Percentiles rank a stretch among this genome's conserved stretches.
These are phyloP conservation scores for Aptenodytes patagonicus DNA, from an alignment of 2,113 vertebrate genomes.

Conservation along the genomic window DNA sequence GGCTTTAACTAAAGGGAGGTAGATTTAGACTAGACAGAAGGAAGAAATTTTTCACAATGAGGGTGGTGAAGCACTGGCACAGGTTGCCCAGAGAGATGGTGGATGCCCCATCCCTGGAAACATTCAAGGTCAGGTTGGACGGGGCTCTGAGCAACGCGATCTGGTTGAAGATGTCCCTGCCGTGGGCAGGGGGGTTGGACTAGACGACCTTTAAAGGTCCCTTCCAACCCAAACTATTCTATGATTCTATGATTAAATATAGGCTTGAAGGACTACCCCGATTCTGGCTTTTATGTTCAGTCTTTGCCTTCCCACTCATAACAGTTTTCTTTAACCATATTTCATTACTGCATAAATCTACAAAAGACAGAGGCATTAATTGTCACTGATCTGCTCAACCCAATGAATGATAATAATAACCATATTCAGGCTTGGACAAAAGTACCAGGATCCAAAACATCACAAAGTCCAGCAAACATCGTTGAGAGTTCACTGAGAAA, in stretches of 20 bases:
- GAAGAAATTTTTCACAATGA: too few species aligned
- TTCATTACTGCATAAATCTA: not conserved
- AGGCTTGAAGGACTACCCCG: not conserved
- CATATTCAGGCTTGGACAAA: not conserved
- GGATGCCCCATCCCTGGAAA: too few species aligned
- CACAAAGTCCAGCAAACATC: fast-evolving
- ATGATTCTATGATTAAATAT: not conserved
- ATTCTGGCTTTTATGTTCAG: not conserved
- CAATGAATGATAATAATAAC: not conserved
- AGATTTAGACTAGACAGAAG: too few species aligned
- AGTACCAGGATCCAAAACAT: not conserved
- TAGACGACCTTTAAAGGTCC: too few species aligned
- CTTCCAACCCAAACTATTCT: too few species aligned
- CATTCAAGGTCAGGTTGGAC: too few species aligned
- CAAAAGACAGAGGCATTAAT: not conserved
- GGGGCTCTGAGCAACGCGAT: too few species aligned
- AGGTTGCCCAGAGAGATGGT: too few species aligned
- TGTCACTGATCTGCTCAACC: not conserved
- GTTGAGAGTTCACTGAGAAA: fast-evolving
- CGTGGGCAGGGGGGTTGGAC: too few species aligned
- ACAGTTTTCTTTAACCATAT: not conserved
- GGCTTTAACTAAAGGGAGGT: too few species aligned
- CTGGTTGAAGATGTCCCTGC: too few species aligned
- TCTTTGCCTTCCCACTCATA: not conserved
- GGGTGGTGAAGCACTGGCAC: too few species aligned